Conservation (phyloP, 2,113 vertebrate genomes). For the Platichthys flesus region DNA sequence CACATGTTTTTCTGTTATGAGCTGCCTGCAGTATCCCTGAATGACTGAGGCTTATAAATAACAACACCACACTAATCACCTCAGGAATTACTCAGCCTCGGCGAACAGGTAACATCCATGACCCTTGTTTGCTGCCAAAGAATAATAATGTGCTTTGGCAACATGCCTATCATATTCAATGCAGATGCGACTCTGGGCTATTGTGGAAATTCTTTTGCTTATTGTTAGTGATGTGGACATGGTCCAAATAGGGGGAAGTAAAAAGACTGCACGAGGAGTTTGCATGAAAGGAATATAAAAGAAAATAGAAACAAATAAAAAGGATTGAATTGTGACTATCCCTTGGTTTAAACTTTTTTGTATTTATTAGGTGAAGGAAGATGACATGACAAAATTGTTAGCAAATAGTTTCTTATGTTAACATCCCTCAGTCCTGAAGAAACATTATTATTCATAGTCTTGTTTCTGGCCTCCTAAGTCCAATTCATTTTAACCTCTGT, state of each 20-base stretch:
- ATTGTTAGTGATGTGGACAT: conserved; percentile 6
- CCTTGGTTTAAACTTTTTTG: too few relatives aligned
- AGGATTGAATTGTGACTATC: too few relatives aligned
- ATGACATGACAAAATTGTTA: background rate
- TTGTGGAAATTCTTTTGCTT: conserved; percentile 12
- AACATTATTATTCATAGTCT: background rate
- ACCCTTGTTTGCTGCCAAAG: conserved; percentile 29
- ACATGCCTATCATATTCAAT: conserved; percentile 10
- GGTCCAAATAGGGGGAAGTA: background rate
- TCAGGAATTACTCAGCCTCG: conserved; percentile 37
- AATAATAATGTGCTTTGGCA: conserved; percentile 41
- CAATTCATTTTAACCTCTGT: background rate
- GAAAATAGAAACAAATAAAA: background rate
- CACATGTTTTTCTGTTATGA: conserved; percentile 31
- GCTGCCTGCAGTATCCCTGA: conserved; percentile 26
- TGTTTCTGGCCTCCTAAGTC: background rate
- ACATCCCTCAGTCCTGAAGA: background rate
- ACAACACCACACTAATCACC: conserved; percentile 35
- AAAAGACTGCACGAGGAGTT: background rate
- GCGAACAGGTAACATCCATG: conserved; percentile 45
- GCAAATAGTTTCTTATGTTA: background rate
- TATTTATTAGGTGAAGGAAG: too few relatives aligned
- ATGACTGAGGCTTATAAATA: conserved; percentile 41
- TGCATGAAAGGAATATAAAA: background rate
- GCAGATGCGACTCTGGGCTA: conserved; percentile 11